Evolutionary conservation across 2,797 vertebrate species (phyloP).

Genomic region (Rhynchonycteris naso): DNA sequence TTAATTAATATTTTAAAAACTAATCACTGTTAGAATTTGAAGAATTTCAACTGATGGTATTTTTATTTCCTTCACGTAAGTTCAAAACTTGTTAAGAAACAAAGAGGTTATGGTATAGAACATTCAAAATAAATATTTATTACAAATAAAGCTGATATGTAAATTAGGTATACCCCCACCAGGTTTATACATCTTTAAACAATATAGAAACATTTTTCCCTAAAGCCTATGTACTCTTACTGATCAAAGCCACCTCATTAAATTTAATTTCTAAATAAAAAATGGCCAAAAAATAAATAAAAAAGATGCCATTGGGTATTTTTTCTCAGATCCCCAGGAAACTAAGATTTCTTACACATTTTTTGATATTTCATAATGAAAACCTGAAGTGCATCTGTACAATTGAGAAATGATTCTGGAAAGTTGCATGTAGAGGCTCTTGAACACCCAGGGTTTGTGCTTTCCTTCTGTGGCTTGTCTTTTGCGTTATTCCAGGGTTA

Average conservation of each 20-base stretch:
- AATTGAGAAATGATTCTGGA: not conserved
- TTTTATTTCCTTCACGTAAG: not conserved
- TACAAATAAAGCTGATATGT: not conserved
- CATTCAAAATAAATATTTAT: conserved; percentile 10
- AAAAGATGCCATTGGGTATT: not conserved
- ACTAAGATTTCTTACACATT: not conserved
- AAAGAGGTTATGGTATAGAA: not conserved
- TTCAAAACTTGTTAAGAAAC: not conserved
- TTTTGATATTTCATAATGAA: not conserved
- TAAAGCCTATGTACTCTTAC: too few relatives aligned
- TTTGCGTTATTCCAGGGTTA: not conserved
- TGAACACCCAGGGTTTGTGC: not conserved
- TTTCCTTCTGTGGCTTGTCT: not conserved
- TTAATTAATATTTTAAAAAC: not conserved
- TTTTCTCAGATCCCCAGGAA: not conserved
- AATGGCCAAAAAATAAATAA: not conserved
- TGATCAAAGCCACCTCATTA: too few relatives aligned
- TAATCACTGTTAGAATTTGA: not conserved
- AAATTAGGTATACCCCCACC: not conserved
- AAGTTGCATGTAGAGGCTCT: not conserved
- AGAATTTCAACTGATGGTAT: not conserved
- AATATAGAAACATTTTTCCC: not conserved
- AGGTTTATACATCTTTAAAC: not conserved
- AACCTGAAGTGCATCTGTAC: not conserved
- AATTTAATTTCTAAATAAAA: not conserved